Percentiles rank a stretch among this genome's conserved stretches.
Conservation (phyloP, 2,888 invertebrate species). For the Trissoscelio sp. region DNA sequence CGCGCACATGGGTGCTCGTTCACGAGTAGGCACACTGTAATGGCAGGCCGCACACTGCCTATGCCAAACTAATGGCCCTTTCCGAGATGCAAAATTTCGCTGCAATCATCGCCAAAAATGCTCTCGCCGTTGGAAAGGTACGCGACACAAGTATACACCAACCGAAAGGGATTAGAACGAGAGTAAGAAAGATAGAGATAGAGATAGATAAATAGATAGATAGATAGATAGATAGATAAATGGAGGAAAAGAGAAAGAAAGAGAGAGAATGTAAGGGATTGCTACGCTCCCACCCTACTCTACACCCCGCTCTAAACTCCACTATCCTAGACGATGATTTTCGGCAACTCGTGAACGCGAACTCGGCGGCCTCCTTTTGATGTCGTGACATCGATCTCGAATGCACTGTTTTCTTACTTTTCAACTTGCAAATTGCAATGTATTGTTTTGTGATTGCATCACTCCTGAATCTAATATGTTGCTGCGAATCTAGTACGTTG, state of each 20-base stretch:
- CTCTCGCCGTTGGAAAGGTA: slow-evolving; percentile 78
- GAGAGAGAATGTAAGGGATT: slow-evolving; percentile 4
- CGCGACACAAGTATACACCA: slow-evolving; percentile 35
- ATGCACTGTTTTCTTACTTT: not conserved
- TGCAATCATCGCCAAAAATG: slow-evolving; percentile 79
- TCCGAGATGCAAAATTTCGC: slow-evolving; percentile 80
- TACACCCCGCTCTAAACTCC: too few species aligned
- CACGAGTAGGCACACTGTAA: slow-evolving; percentile 72
- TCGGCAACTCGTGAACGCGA: slow-evolving; percentile 13
- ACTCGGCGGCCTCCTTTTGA: not conserved
- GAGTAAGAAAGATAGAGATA: not conserved
- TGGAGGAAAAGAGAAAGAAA: slow-evolving; percentile 24
- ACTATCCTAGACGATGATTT: slow-evolving; percentile 45
- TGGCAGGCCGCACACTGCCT: slow-evolving; percentile 76
- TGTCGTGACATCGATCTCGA: slow-evolving; percentile 18
- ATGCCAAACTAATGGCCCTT: slow-evolving; percentile 78
- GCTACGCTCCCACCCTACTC: slow-evolving; percentile 19
- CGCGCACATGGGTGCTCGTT: slow-evolving; percentile 67
- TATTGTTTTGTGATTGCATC: not conserved
- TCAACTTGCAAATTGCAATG: not conserved
- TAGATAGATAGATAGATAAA: too few species aligned
- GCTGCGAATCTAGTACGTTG: not conserved
- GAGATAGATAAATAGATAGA: too few species aligned
- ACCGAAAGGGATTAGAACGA: slow-evolving; percentile 1
- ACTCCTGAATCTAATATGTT: too few species aligned